Base-by-base conservation (phyloP, 1,140 invertebrate species). In the Zaprionus vittiger region DNA sequence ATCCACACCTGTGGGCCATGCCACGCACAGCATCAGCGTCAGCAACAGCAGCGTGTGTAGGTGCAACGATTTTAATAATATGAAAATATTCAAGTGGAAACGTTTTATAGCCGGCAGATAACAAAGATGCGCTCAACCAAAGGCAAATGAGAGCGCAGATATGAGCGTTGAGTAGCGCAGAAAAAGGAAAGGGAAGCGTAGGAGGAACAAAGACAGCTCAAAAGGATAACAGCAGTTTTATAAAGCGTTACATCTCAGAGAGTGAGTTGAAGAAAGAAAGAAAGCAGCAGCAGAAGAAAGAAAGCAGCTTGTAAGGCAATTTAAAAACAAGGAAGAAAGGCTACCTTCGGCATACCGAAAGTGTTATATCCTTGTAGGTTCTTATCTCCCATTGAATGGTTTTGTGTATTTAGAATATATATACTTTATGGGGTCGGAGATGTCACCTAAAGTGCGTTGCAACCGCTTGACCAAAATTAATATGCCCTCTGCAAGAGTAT, bases 11-110 rank as follows among this genome's bases (percentile, higher is more conserved):
- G 22, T 57, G 62, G 69, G 76, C 70, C 71, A 62, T 72, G 38
- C 69, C 56, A 64, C 31, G 47, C 47, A 28, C 55, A 69, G 57
- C 56, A 9, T n/a, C 31, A 54, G 57, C 44, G 12, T n/a, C 47
- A 54, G 24, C 17, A 15, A n/a, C 56, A 65, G 44, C 41, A 31
- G 44, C 26, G 41, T 44, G n/a, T 34, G 26, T 38, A 56, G 49
- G 15, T 56, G 31, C 68, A 72, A 47, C 61, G 28, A 52, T 64
- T 66, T 73, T 73, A 65, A 60, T 79, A 68, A 77, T 44, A 67
- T 56, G 24, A 74, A 81, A 78, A 77, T 68, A 76, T 59, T 76
- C 68, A 72, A 76, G 61, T 65, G 68, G 61, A 76, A 72, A 76
- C 73, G 56, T 76, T 76, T 72, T 75, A 75, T 64, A 59, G 41